These are phyloP conservation scores for Zaprionus davidi DNA, from an alignment of 1,140 invertebrate genomes.

Conservation along the genomic window DNA sequence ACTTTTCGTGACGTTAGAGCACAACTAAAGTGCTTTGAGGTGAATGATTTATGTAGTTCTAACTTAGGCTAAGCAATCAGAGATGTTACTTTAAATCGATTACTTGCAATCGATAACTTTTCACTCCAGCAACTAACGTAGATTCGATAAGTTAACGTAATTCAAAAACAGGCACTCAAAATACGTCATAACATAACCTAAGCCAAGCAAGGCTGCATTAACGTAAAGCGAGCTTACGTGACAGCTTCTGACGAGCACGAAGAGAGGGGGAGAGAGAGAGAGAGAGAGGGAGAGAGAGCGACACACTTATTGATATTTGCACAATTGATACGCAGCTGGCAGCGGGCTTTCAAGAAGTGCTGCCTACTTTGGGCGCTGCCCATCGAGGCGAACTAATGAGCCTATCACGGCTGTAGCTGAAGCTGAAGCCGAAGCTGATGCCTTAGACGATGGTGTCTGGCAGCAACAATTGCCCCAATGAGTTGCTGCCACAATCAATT, in stretches of 20 bases:
- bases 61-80: too few species aligned
- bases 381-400: slow-evolving; percentile 59
- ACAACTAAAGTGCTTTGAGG: too few species aligned
- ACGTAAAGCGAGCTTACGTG: slow-evolving; percentile 1
- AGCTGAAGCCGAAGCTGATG: background rate
- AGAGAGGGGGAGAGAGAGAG: background rate
- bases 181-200: background rate
- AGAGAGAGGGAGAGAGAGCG: background rate
- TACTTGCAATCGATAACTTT: background rate
- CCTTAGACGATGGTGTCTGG: slow-evolving; percentile 13
- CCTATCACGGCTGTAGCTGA: slow-evolving; percentile 43
- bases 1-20: too few species aligned
- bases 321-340: slow-evolving; percentile 33
- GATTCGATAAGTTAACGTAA: background rate
- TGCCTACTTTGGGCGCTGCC: slow-evolving; percentile 39
- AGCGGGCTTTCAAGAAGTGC: slow-evolving; percentile 30
- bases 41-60: too few species aligned
- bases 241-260: slow-evolving; percentile 17
- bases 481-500: slow-evolving; percentile 63
- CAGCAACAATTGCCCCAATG: slow-evolving; percentile 56
- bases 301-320: slow-evolving; percentile 8
- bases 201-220: background rate
- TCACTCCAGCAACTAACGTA: background rate
- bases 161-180: too few species aligned
- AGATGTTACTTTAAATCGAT: too few species aligned